A percentile compares a stretch with the other conserved stretches of the same genome.
Conservation (phyloP, 2,888 invertebrate genomes). For the Adelognathus sp. region DNA sequence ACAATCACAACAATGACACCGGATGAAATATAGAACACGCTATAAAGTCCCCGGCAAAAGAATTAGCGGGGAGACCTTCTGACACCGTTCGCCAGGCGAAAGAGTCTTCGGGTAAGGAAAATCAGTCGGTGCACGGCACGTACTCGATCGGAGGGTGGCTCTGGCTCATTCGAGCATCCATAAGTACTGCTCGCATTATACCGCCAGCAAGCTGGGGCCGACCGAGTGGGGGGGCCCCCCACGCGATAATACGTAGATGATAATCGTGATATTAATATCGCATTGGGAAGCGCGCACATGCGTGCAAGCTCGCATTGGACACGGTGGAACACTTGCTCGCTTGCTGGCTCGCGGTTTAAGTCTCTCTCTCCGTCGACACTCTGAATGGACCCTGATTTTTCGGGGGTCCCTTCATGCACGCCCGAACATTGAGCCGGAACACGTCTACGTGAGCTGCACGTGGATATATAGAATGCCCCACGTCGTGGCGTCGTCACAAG, state of each 20-base stretch:
- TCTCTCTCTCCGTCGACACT: conserved; percentile 36
- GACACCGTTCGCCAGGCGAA: conserved; percentile 1
- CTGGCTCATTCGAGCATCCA: conserved; percentile 62
- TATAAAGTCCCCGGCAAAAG: neutral
- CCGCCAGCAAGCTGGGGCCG: conserved; percentile 2
- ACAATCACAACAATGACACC: neutral
- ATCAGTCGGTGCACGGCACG: conserved; percentile 46
- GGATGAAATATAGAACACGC: neutral
- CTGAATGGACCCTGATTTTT: conserved; percentile 79
- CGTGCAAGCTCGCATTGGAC: conserved; percentile 80
- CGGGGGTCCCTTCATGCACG: conserved; percentile 44
- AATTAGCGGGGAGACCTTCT: neutral
- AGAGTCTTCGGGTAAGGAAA: conserved; percentile 38
- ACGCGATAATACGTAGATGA: conserved; percentile 80
- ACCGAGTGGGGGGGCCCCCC: conserved; percentile 22
- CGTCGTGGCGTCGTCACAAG: conserved; percentile 5
- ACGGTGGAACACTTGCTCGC: conserved; percentile 80
- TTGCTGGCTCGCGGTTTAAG: conserved; percentile 70
- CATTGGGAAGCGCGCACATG: conserved; percentile 81
- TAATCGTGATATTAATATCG: conserved; percentile 81
- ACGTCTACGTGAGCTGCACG: neutral
- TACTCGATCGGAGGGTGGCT: conserved; percentile 49
- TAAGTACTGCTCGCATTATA: neutral
- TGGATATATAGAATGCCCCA: neutral
- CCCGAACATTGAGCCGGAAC: conserved; percentile 5